Conservation (phyloP, 1,140 invertebrate species). For the Pomacea maculata region DNA sequence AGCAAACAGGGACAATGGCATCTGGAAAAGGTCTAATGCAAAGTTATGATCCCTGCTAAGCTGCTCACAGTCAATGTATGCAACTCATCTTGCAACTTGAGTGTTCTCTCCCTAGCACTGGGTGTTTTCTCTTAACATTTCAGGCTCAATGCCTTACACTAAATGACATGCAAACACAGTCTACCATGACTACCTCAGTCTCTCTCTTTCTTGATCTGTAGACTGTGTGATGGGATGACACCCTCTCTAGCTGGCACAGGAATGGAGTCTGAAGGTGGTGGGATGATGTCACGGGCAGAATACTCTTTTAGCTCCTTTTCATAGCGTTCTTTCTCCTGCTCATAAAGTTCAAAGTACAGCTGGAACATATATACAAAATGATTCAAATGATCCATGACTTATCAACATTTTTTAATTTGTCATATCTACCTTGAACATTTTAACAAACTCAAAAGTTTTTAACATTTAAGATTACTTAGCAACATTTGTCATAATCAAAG, state of each 20-base stretch:
- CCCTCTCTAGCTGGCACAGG: constrained; percentile 16
- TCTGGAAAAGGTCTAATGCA: too few relatives aligned
- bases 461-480: too few relatives aligned
- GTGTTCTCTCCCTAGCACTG: neutral
- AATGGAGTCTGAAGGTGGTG: constrained; percentile 7
- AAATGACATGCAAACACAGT: neutral
- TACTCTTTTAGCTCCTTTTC: constrained; percentile 45
- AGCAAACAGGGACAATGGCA: too few relatives aligned
- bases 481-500: too few relatives aligned
- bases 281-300: constrained; percentile 10
- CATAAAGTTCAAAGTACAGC: constrained; percentile 56
- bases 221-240: constrained; percentile 15
- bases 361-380: constrained; percentile 28
- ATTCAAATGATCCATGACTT: too few relatives aligned
- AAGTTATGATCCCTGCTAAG: neutral
- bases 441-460: too few relatives aligned
- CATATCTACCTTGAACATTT: too few relatives aligned
- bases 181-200: constrained; percentile 5
- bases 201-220: constrained; percentile 25
- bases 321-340: constrained; percentile 48
- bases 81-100: neutral
- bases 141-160: neutral
- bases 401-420: too few relatives aligned
- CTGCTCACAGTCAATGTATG: neutral
- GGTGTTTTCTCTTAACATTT: constrained; percentile 1